Percentiles rank a stretch among this genome's conserved stretches.
Evolutionary conservation across 2,797 vertebrate genomes (phyloP).

Genomic region (Smutsia temminckii): DNA sequence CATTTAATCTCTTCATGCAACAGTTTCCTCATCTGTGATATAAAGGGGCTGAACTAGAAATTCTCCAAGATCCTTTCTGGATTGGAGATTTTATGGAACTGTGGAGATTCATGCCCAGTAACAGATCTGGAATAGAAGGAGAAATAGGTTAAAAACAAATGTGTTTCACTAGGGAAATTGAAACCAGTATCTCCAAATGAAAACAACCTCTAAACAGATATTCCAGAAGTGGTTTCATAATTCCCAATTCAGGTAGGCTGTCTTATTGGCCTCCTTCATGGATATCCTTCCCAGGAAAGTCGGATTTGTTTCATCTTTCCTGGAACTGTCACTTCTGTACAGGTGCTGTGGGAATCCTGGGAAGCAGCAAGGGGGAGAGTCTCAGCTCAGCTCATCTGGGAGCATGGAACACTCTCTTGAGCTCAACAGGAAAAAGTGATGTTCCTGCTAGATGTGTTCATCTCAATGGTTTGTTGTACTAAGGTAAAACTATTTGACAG

Average conservation of each 20-base stretch:
- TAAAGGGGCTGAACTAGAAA: background rate
- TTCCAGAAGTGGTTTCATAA: background rate
- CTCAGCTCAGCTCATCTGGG: background rate
- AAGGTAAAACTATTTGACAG: constrained; percentile 18
- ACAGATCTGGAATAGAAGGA: background rate
- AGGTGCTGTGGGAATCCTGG: background rate
- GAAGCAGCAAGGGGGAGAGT: background rate
- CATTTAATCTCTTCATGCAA: background rate
- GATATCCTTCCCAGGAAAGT: background rate
- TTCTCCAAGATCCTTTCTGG: constrained; percentile 13
- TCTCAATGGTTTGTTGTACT: background rate
- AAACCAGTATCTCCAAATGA: constrained; percentile 43
- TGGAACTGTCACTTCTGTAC: background rate
- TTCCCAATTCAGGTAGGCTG: background rate
- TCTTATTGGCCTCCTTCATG: background rate
- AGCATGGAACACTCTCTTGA: background rate
- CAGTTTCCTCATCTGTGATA: constrained; percentile 35
- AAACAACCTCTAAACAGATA: background rate
- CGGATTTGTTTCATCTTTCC: background rate
- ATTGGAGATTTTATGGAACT: constrained; percentile 26
- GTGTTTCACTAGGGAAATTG: background rate
- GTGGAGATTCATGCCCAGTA: background rate
- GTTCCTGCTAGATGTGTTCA: background rate
- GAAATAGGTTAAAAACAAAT: background rate
- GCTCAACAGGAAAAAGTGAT: background rate